Evolutionary conservation across 2,113 vertebrate genomes (phyloP), one percentile per base, ranked within the genome.

Genomic region (Cyprinus carpio): DNA sequence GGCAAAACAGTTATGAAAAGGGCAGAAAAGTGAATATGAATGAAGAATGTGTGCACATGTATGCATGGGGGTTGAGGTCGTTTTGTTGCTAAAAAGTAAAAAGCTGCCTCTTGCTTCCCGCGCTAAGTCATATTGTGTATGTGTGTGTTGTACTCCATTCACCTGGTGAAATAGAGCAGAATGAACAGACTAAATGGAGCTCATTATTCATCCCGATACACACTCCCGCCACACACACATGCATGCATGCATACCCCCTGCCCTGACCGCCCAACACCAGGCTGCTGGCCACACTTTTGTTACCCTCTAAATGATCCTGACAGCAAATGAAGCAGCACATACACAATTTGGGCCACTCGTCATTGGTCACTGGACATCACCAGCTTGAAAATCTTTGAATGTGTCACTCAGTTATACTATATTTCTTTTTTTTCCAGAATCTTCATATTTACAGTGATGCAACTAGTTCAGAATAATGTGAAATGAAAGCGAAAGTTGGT

Each of bases 101-200:
- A 80, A 80, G 34, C 23, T 25, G 23, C 71, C 71, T 74, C 6
- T 40, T 25, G 43, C 43, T 82, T 82, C 64, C 80, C 80, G 64
- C 60, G 40, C 80, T 81, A 27, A 83, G 54, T 80, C 64, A 86
- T 74, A 80, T 82, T 87, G 58, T 87, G 43, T 46, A 51, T 64
- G 58, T 83, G 82, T 84, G 84, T 87, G 89, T 76, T 64, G 85
- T 29, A 16, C 37, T 62, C 89, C 89, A 94, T 95, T 95, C 93
- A 95, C 93, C 93, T 93, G 91, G 91, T 92, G 93, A 95, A 95
- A 94, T 95, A 95, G 93, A 95, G 94, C 94, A 95, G 93, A 94
- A 94, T 92, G 92, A 94, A 94, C 88, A 88, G 87, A 92, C 91
- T 94, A 92, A 94, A 90, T 91, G 74, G 89, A 87, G 75, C 82